Percentiles rank a stretch among this genome's conserved stretches.
Conservation (phyloP, 2,113 vertebrate species). For the Lamprologus ornatipinnis region DNA sequence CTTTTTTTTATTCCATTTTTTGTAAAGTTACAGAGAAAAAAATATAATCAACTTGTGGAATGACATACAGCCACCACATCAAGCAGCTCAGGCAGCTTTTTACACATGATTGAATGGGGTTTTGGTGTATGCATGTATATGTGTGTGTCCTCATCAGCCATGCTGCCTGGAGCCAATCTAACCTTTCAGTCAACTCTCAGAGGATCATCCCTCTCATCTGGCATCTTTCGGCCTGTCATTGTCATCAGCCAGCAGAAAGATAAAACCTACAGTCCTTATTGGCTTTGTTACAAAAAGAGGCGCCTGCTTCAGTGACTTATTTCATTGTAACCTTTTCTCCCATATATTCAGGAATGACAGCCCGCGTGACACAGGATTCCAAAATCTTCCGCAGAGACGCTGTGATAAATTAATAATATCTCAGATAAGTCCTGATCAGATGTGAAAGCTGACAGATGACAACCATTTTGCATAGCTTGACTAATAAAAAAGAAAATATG, state of each 20-base stretch:
- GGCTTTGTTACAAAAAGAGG: conserved; percentile 37
- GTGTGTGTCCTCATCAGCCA: conserved; percentile 33
- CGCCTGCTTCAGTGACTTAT: conserved; percentile 34
- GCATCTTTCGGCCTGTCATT: conserved; percentile 45
- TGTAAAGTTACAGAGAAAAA: neutral
- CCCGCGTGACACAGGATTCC: neutral
- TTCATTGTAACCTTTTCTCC: conserved; percentile 44
- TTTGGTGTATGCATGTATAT: neutral
- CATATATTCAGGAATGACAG: conserved; percentile 19
- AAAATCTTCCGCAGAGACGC: neutral
- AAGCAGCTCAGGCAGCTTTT: neutral
- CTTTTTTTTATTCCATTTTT: neutral
- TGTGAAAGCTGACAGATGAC: neutral
- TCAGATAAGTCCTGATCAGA: neutral
- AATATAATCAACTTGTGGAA: neutral
- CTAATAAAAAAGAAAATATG: neutral
- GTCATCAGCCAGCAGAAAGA: conserved; percentile 30
- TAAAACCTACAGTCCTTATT: conserved; percentile 45
- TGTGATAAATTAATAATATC: conserved; percentile 9
- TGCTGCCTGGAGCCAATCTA: conserved; percentile 54
- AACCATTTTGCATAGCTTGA: neutral
- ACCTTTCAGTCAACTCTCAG: conserved; percentile 60
- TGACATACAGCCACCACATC: neutral
- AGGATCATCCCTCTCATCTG: conserved; percentile 52
- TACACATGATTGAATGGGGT: neutral